phyloP scores from a whole-genome alignment of 1,140 invertebrate species.

The Trachymyrmex cornetzi region DNA sequence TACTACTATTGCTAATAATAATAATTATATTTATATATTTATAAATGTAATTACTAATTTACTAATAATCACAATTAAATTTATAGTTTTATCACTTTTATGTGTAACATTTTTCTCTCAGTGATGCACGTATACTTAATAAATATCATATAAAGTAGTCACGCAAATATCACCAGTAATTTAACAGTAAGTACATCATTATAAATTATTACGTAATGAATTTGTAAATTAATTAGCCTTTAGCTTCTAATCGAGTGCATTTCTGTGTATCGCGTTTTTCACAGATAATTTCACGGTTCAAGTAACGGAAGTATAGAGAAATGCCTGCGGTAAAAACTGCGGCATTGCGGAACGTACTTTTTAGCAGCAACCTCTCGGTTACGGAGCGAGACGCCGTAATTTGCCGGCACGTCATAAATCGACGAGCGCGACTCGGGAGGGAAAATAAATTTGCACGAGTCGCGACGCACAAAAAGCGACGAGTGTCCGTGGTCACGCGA shows the following conservation, averaged over 20 bases:
- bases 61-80: too few species aligned
- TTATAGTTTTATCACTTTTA: too few species aligned
- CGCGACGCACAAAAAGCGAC: conserved; percentile 35
- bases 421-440: conserved; percentile 21
- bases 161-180: not conserved
- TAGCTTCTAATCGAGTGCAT: not conserved
- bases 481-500: conserved; percentile 27
- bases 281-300: conserved; percentile 38
- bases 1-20: too few species aligned
- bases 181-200: not conserved
- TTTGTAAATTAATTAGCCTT: conserved; percentile 27
- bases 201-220: not conserved
- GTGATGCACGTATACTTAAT: not conserved
- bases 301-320: not conserved
- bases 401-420: conserved; percentile 43
- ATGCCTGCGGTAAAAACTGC: conserved; percentile 8
- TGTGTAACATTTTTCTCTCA: too few species aligned
- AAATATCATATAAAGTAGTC: not conserved
- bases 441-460: conserved; percentile 56
- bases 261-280: conserved; percentile 16
- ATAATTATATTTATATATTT: too few species aligned
- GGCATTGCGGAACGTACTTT: conserved; percentile 4
- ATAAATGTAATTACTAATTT: too few species aligned
- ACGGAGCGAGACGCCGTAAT: conserved; percentile 19
- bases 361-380: conserved; percentile 30